Evolutionary conservation across 2,797 vertebrate species (phyloP).

Genomic region (Girardinus metallicus): DNA sequence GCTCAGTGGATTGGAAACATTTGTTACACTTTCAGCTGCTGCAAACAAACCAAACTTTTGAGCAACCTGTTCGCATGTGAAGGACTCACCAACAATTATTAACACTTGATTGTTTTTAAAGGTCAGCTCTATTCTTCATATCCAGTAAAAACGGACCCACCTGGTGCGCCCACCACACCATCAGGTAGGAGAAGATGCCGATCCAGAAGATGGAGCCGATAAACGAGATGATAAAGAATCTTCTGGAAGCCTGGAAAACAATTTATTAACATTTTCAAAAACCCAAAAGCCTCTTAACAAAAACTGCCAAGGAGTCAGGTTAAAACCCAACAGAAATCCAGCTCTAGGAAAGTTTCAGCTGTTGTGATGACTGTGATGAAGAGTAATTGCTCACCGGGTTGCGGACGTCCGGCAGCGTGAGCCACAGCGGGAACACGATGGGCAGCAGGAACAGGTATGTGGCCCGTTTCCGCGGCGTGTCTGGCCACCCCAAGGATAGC

Average conservation of each 20-base stretch:
- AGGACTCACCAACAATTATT: neutral
- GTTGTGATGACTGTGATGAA: neutral
- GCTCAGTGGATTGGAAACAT: too few relatives aligned
- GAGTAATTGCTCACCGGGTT: slow-evolving; percentile 83
- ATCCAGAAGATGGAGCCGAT: slow-evolving; percentile 94
- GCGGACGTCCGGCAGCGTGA: slow-evolving; percentile 91
- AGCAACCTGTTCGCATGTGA: neutral
- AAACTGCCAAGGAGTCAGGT: neutral
- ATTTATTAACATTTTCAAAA: neutral
- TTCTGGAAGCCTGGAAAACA: slow-evolving; percentile 84
- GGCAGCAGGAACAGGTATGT: slow-evolving; percentile 91
- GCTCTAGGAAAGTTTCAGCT: neutral
- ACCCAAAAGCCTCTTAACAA: neutral
- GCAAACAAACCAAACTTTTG: too few relatives aligned
- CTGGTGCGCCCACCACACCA: slow-evolving; percentile 99
- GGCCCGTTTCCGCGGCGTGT: slow-evolving; percentile 84
- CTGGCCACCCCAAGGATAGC: slow-evolving; percentile 90
- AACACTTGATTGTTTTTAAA: too few relatives aligned
- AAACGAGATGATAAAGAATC: slow-evolving; percentile 87
- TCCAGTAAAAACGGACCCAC: slow-evolving; percentile 63
- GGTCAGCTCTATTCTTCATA: neutral
- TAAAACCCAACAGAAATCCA: neutral
- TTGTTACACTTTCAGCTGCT: too few relatives aligned
- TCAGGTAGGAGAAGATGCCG: slow-evolving; percentile 91
- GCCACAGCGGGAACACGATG: slow-evolving; percentile 92